phyloP scores from a whole-genome alignment of 2,888 invertebrate species.

The Amiota minor region DNA sequence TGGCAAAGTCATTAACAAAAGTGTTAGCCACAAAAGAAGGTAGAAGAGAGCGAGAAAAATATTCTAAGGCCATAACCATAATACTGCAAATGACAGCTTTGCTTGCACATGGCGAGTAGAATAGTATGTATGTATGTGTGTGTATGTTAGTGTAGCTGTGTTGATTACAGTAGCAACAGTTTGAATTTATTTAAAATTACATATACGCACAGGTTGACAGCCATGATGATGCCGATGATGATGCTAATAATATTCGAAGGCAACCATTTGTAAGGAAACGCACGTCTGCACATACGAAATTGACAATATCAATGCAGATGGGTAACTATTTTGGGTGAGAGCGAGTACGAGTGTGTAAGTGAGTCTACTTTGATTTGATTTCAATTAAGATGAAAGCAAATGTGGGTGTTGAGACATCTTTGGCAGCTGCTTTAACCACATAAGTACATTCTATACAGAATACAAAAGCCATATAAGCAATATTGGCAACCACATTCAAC shows the following conservation, averaged over 20 bases:
- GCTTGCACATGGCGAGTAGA: too few species aligned
- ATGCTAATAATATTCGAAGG: background rate
- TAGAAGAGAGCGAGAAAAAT: background rate
- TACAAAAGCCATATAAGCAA: background rate
- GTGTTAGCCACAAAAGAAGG: background rate
- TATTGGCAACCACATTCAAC: conserved; percentile 17
- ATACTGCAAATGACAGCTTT: conserved; percentile 2
- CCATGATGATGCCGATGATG: background rate
- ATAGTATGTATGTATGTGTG: background rate
- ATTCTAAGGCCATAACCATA: conserved; percentile 1
- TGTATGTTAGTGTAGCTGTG: background rate
- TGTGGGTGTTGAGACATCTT: background rate
- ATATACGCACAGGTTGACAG: conserved; percentile 14
- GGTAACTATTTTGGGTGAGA: conserved; percentile 4
- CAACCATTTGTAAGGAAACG: background rate
- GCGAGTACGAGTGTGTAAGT: conserved; percentile 44
- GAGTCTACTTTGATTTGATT: conserved; percentile 66
- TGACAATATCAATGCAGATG: conserved; percentile 3
- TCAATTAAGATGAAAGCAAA: conserved; percentile 62
- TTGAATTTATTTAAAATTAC: conserved; percentile 30
- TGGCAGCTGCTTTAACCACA: background rate
- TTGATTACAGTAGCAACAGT: conserved; percentile 8
- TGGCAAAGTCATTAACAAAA: conserved; percentile 54
- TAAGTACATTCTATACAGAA: conserved; percentile 16
- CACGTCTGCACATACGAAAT: conserved; percentile 1